phyloP scores from a whole-genome alignment of 2,888 invertebrate genomes.

The Colletes collaris region DNA sequence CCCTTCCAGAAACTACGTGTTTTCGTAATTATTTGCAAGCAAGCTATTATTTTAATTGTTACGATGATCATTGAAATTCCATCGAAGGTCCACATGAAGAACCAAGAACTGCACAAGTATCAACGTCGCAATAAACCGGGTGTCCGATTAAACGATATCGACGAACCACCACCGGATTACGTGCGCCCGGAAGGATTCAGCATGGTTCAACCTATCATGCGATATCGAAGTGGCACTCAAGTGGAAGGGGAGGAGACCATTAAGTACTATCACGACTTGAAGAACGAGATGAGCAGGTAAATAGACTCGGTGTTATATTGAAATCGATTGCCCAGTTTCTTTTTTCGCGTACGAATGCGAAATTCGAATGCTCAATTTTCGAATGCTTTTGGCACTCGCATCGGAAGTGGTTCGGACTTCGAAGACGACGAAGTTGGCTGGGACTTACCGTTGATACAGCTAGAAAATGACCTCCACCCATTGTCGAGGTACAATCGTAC shows the following conservation, averaged over 20 bases:
- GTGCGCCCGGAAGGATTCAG: slow-evolving; percentile 87
- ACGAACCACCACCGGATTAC: slow-evolving; percentile 85
- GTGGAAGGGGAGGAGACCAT: slow-evolving; percentile 78
- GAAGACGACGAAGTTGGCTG: slow-evolving; percentile 85
- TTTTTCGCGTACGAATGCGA: slow-evolving; percentile 50
- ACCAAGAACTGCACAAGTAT: slow-evolving; percentile 88
- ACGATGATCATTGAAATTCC: not conserved
- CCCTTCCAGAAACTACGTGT: not conserved
- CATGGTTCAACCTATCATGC: slow-evolving; percentile 84
- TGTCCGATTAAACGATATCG: slow-evolving; percentile 84
- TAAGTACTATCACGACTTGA: slow-evolving; percentile 79
- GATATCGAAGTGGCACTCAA: slow-evolving; percentile 78
- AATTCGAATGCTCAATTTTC: slow-evolving; percentile 78
- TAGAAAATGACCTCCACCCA: slow-evolving; percentile 83
- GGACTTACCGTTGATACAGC: slow-evolving; percentile 85
- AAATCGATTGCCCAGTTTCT: not conserved
- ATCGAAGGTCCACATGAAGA: slow-evolving; percentile 86
- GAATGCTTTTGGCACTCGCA: slow-evolving; percentile 81
- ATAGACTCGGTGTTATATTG: slow-evolving; percentile 52
- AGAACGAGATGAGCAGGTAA: slow-evolving; percentile 84
- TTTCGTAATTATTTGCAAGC: not conserved
- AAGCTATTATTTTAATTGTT: not conserved
- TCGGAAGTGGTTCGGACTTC: slow-evolving; percentile 84
- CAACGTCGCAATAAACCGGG: slow-evolving; percentile 87
- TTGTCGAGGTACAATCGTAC: slow-evolving; percentile 76